Base-by-base conservation (phyloP, 2,113 vertebrate species). In the Embiotoca jacksoni region DNA sequence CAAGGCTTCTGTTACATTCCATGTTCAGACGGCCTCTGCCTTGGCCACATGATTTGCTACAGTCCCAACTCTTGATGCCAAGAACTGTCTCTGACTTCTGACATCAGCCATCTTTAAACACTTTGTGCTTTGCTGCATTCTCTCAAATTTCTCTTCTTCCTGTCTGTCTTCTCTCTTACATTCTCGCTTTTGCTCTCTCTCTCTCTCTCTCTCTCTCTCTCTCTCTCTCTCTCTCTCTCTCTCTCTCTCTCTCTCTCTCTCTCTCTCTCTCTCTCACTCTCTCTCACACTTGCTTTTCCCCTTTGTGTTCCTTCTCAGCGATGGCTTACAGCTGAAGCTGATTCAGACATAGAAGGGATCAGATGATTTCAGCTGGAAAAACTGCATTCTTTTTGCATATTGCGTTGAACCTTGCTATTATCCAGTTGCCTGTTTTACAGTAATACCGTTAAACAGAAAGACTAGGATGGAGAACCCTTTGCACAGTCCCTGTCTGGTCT, bases 291-390 rank as follows among this genome's bases (percentile, higher is more conserved):
- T 88, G 71, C 86, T 32, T 88, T 78, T 65, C 67, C 71, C 88
- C 84, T 88, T 85, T 89, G 80, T 89, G 82, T 82, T 78, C 76
- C 83, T 86, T 65, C 75, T 84, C 82, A 82, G 83, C 66, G 53
- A 92, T 90, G 90, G 88, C 86, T 93, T 92, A 91, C 87, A 92
- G 89, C 88, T 84, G 89, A 92, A 81, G 83, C 90, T 73, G 84
- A 92, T 93, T 93, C 90, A 85, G 83, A 85, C 84, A 89, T 83
- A 84, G 73, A 90, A 85, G 56, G 91, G 91, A 92, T 94, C 90
- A 82, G 90, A 91, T 94, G 89, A 92, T 93, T 94, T 90, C 89
- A 86, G 86, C 86, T 87, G 88, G 88, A 93, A 91, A 90, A 88
- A 89, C 89, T 87, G 87, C 86, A 84, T 82, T 91, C 81, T 82